A percentile compares a stretch with the other conserved stretches of the same genome.
Conservation (phyloP, 1,140 invertebrate genomes). For the Ditylenchus dipsaci region DNA sequence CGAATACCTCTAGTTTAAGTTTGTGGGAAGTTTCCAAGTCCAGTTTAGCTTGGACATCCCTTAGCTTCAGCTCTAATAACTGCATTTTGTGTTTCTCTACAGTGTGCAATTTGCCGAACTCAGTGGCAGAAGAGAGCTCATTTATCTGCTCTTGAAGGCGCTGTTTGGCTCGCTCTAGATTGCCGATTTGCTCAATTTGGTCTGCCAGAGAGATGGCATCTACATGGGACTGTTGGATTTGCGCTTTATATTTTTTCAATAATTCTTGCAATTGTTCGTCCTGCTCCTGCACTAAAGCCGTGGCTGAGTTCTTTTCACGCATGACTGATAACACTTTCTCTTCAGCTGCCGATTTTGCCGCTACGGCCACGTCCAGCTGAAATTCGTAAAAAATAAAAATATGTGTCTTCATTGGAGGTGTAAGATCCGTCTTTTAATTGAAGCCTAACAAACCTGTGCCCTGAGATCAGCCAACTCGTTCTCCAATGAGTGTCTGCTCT, state of each 20-base stretch:
- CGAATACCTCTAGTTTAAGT: slow-evolving; percentile 9
- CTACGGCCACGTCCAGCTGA: slow-evolving; percentile 1
- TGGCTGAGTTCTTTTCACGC: slow-evolving; percentile 1
- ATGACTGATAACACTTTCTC: slow-evolving; percentile 14
- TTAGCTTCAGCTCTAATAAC: slow-evolving; percentile 9
- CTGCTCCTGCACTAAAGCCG: slow-evolving; percentile 11
- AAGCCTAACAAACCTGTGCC: slow-evolving; percentile 15
- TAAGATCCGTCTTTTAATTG: too few species aligned
- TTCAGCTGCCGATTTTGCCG: slow-evolving; percentile 12
- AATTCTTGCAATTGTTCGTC: slow-evolving; percentile 21
- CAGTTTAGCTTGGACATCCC: slow-evolving; percentile 14
- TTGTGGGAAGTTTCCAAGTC: slow-evolving; percentile 15
- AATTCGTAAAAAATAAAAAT: not conserved
- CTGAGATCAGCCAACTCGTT: slow-evolving; percentile 23
- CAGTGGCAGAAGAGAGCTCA: slow-evolving; percentile 7
- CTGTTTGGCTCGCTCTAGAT: slow-evolving; percentile 12
- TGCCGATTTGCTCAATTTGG: slow-evolving; percentile 16
- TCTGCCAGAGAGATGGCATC: slow-evolving; percentile 12
- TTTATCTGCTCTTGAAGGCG: slow-evolving; percentile 16
- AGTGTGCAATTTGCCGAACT: slow-evolving; percentile 8
- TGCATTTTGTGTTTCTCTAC: slow-evolving; percentile 19
- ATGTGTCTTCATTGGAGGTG: too few species aligned
- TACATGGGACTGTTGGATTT: slow-evolving; percentile 10
- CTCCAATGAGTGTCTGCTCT: slow-evolving; percentile 18
- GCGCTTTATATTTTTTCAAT: slow-evolving; percentile 19